Conservation (phyloP, 2,888 invertebrate species). For the Oxytorus armatus region DNA sequence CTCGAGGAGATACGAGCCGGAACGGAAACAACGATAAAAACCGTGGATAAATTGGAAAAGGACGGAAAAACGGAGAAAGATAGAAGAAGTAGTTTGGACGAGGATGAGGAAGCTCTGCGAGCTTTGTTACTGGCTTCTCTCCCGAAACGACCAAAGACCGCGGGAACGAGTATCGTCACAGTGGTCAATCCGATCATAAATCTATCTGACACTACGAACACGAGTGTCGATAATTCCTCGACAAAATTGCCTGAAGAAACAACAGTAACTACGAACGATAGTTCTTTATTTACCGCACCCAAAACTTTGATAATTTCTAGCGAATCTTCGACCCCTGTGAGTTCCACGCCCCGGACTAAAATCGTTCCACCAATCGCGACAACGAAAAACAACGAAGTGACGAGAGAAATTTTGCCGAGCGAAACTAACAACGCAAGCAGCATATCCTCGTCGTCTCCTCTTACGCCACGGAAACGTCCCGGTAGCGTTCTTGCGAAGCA, state of each 20-base stretch:
- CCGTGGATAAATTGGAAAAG: not conserved
- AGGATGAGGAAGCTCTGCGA: conserved; percentile 81
- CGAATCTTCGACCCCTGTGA: conserved; percentile 32
- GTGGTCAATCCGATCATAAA: conserved; percentile 32
- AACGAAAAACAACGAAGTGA: not conserved
- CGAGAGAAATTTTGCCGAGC: conserved; percentile 21
- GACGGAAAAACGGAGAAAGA: conserved; percentile 55
- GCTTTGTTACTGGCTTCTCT: conserved; percentile 80
- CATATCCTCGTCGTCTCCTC: not conserved
- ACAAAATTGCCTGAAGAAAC: conserved; percentile 10
- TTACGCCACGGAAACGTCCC: conserved; percentile 67
- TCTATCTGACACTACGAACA: conserved; percentile 18
- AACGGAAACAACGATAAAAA: not conserved
- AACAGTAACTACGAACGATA: not conserved
- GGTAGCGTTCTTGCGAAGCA: conserved; percentile 55
- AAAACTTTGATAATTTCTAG: conserved; percentile 38
- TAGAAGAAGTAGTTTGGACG: conserved; percentile 79
- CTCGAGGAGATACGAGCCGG: not conserved
- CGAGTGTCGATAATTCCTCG: conserved; percentile 28
- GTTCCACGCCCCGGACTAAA: not conserved
- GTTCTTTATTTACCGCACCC: conserved; percentile 7
- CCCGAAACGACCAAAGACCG: conserved; percentile 72
- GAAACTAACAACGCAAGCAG: conserved; percentile 26
- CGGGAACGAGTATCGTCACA: no score
- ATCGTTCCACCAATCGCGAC: not conserved